A percentile compares a stretch with the other conserved stretches of the same genome.
These are phyloP conservation scores for Julus scandinavius DNA, from an alignment of 2,888 invertebrate genomes.

Conservation along the genomic window DNA sequence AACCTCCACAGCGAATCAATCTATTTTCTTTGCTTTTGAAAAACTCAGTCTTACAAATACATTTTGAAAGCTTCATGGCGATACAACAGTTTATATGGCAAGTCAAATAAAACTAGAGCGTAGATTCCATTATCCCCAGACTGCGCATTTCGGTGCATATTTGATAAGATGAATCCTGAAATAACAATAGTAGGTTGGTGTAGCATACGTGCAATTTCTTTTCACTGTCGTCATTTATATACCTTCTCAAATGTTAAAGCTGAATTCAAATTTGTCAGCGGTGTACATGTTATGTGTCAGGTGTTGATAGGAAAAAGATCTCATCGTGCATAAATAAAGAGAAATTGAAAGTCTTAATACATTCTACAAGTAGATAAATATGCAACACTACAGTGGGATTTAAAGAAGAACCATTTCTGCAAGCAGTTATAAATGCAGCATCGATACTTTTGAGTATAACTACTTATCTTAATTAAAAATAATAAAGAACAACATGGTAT, in stretches of 20 bases:
- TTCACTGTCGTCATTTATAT: not conserved
- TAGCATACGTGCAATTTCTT: not conserved
- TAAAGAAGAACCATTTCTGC: not conserved
- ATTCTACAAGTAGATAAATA: not conserved
- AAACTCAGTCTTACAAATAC: not conserved
- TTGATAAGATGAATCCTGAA: conserved; percentile 12
- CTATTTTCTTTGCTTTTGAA: conserved; percentile 7
- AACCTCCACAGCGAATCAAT: not conserved
- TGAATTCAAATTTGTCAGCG: not conserved
- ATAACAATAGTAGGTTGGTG: not conserved
- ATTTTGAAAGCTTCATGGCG: conserved; percentile 15
- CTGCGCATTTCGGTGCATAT: conserved; percentile 21
- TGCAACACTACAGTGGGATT: not conserved
- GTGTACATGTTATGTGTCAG: not conserved
- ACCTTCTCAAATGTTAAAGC: not conserved
- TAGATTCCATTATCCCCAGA: conserved; percentile 13
- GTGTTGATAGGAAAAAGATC: not conserved
- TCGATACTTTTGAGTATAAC: not conserved
- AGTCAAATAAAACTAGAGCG: conserved; percentile 20
- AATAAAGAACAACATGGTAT: no score
- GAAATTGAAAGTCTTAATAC: not conserved
- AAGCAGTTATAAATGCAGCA: not conserved
- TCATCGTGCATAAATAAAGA: not conserved
- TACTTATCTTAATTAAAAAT: no score
- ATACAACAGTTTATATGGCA: conserved; percentile 34